Conservation (phyloP, 2,888 invertebrate genomes). For the Adela reaumurella region DNA sequence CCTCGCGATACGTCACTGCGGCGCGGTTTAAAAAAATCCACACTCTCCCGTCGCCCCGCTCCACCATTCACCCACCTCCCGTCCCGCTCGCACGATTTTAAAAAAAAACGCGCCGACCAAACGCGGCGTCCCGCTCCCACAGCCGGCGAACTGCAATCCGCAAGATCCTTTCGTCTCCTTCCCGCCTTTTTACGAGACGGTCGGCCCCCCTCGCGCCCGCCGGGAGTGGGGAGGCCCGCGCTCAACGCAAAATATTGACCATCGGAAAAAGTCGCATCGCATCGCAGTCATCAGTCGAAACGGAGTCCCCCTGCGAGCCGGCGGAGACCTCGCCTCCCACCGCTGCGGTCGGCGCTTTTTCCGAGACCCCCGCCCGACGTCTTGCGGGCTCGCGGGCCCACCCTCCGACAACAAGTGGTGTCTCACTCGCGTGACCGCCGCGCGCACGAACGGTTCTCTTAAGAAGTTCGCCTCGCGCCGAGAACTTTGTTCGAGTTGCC, state of each 20-base stretch:
- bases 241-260: slow-evolving; percentile 60
- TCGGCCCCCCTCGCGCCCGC: slow-evolving; percentile 38
- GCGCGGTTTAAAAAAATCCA: slow-evolving; percentile 50
- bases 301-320: slow-evolving; percentile 44
- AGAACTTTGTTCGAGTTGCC: slow-evolving; percentile 30
- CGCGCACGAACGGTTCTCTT: slow-evolving; percentile 41
- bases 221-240: slow-evolving; percentile 39
- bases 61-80: slow-evolving; percentile 17
- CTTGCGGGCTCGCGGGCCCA: slow-evolving; percentile 33
- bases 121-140: slow-evolving; percentile 50
- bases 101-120: slow-evolving; percentile 55
- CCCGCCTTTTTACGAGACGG: slow-evolving; percentile 58
- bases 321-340: slow-evolving; percentile 33
- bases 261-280: slow-evolving; percentile 58
- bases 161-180: slow-evolving; percentile 54
- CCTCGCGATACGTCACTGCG: slow-evolving; percentile 52
- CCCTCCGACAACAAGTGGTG: slow-evolving; percentile 39
- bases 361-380: slow-evolving; percentile 45
- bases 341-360: slow-evolving; percentile 49
- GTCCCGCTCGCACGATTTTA: slow-evolving; percentile 49
- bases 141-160: slow-evolving; percentile 29
- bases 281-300: slow-evolving; percentile 59
- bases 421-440: slow-evolving; percentile 26
- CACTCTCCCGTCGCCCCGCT: slow-evolving; percentile 36
- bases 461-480: slow-evolving; percentile 34